phyloP scores from a whole-genome alignment of 2,113 vertebrate species.

The Forbesichthys agassizii region DNA sequence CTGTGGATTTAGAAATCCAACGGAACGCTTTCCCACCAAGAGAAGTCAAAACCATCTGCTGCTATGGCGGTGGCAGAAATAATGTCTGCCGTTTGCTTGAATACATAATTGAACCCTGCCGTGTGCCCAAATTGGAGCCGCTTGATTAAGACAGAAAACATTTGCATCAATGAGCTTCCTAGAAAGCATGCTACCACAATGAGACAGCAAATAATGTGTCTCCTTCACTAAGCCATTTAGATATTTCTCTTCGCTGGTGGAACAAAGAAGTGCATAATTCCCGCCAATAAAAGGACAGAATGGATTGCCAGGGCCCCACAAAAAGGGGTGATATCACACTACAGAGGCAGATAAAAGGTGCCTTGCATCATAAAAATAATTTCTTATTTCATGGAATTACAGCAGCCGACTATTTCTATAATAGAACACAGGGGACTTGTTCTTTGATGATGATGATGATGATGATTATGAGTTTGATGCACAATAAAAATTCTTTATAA shows the following conservation, averaged over 20 bases:
- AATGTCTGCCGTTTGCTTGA: constrained; percentile 36
- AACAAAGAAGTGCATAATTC: constrained; percentile 2
- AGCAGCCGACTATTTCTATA: constrained; percentile 8
- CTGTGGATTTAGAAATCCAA: constrained; percentile 55
- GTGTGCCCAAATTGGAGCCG: constrained; percentile 37
- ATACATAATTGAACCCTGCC: constrained; percentile 59
- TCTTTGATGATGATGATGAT: not conserved
- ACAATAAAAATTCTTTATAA: not conserved
- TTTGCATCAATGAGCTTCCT: constrained; percentile 34
- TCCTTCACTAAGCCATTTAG: constrained; percentile 9
- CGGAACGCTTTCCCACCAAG: constrained; percentile 34
- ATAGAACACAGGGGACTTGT: not conserved
- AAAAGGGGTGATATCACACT: not conserved
- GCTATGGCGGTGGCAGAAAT: constrained; percentile 48
- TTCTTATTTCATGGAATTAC: constrained; percentile 14
- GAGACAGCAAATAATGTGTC: constrained; percentile 6
- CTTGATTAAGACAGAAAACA: constrained; percentile 36
- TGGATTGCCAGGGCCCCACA: constrained; percentile 1
- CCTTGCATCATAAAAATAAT: constrained; percentile 23
- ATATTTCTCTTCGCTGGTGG: constrained; percentile 16
- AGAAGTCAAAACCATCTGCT: constrained; percentile 39
- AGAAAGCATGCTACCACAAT: constrained; percentile 28
- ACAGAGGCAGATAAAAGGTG: not conserved
- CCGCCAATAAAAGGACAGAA: constrained; percentile 17
- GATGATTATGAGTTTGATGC: constrained; percentile 1